Percentiles rank a stretch among this genome's conserved stretches.
phyloP scores from a whole-genome alignment of 2,888 invertebrate species.

The Rhingia rostrata region DNA sequence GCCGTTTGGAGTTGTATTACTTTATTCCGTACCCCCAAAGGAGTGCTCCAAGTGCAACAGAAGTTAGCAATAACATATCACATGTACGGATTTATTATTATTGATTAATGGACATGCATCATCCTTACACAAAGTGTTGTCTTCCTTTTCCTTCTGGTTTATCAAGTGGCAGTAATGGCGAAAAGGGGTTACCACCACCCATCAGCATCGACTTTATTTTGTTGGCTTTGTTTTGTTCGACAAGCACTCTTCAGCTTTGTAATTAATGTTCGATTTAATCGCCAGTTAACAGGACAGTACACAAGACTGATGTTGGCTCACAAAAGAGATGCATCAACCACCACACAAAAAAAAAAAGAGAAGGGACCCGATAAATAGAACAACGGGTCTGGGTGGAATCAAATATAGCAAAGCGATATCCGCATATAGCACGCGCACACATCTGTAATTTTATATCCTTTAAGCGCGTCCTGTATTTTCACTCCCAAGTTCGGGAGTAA shows the following conservation, averaged over 20 bases:
- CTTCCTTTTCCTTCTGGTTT: slow-evolving; percentile 27
- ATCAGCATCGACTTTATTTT: slow-evolving; percentile 5
- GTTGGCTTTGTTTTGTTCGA: neutral
- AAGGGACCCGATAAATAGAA: neutral
- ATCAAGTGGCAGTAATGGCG: neutral
- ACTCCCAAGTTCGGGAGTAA: slow-evolving; percentile 39
- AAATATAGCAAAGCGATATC: slow-evolving; percentile 13
- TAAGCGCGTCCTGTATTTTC: slow-evolving; percentile 50
- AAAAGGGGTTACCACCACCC: neutral
- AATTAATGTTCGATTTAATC: slow-evolving; percentile 74
- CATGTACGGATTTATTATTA: slow-evolving; percentile 68
- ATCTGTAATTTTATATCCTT: slow-evolving; percentile 64
- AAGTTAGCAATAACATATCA: slow-evolving; percentile 51
- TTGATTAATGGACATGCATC: slow-evolving; percentile 62
- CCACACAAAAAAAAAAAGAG: slow-evolving; percentile 14
- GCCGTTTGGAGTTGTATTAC: slow-evolving; percentile 8
- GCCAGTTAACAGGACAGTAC: slow-evolving; percentile 63
- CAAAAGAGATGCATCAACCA: slow-evolving; percentile 35
- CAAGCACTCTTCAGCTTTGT: slow-evolving; percentile 49
- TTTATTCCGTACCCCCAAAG: slow-evolving; percentile 2
- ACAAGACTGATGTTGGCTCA: slow-evolving; percentile 59
- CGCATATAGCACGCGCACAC: slow-evolving; percentile 5
- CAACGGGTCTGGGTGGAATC: neutral
- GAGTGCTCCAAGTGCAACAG: slow-evolving; percentile 22
- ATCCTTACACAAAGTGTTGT: slow-evolving; percentile 20